phyloP scores from a whole-genome alignment of 2,888 invertebrate genomes.

The Pterostichus niger region DNA sequence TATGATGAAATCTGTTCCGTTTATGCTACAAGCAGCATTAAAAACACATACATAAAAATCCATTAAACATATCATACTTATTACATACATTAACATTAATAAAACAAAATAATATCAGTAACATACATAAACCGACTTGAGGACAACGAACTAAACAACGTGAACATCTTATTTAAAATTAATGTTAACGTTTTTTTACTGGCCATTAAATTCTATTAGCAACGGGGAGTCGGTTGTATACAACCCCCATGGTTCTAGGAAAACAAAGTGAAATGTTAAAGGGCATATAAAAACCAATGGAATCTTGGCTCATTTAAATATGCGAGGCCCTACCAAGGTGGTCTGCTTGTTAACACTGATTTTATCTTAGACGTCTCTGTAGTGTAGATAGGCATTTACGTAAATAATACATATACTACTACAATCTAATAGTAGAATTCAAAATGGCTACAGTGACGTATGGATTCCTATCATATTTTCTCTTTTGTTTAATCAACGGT shows the following conservation, averaged over 20 bases:
- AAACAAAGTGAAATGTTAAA: conserved; percentile 65
- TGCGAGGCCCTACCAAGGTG: conserved; percentile 47
- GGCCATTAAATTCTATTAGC: conserved; percentile 62
- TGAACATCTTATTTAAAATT: conserved; percentile 63
- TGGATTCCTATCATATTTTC: not conserved
- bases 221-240: conserved; percentile 48
- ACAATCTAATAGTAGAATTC: conserved; percentile 17
- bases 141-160: conserved; percentile 37
- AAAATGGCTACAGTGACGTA: conserved; percentile 5
- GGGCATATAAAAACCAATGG: conserved; percentile 58
- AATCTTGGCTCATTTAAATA: conserved; percentile 61
- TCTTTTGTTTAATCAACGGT: conserved; percentile 25
- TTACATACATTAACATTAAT: conserved; percentile 55
- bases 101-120: conserved; percentile 58
- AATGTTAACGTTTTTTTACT: conserved; percentile 66
- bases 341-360: conserved; percentile 65
- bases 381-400: conserved; percentile 30
- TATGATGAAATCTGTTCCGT: conserved; percentile 60
- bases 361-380: conserved; percentile 64
- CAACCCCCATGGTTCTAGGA: conserved; percentile 59
- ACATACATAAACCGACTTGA: conserved; percentile 44
- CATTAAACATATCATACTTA: conserved; percentile 35
- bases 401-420: conserved; percentile 16
- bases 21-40: conserved; percentile 61
- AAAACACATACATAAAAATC: conserved; percentile 33